Evolutionary conservation across 1,140 invertebrate species (phyloP).

Genomic region (Conus betulinus): DNA sequence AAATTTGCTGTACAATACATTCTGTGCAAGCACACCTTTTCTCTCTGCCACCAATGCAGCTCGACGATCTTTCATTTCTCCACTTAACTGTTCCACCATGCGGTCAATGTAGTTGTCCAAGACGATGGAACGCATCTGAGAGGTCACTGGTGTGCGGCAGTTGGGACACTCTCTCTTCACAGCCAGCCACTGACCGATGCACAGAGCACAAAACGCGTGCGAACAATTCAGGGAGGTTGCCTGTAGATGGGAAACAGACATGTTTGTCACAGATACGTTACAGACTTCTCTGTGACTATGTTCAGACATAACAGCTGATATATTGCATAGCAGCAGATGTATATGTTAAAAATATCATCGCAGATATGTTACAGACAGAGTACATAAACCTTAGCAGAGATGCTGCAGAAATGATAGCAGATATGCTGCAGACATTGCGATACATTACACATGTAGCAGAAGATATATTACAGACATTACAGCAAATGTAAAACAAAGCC

Average conservation of each 20-base stretch:
- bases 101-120: slow-evolving; percentile 79
- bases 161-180: slow-evolving; percentile 85
- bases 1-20: neutral
- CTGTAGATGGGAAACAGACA: slow-evolving; percentile 58
- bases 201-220: slow-evolving; percentile 86
- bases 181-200: slow-evolving; percentile 84
- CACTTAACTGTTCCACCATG: slow-evolving; percentile 78
- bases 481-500: too few species aligned
- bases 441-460: too few species aligned
- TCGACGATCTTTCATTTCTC: slow-evolving; percentile 65
- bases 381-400: too few species aligned
- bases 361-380: too few species aligned
- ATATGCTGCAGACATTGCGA: too few species aligned
- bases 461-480: too few species aligned
- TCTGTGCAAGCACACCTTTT: slow-evolving; percentile 57
- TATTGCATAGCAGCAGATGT: too few species aligned
- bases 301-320: too few species aligned
- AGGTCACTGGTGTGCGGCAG: slow-evolving; percentile 78
- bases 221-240: slow-evolving; percentile 85
- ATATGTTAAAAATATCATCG: too few species aligned
- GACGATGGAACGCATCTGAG: slow-evolving; percentile 71
- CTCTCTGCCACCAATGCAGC: slow-evolving; percentile 58
- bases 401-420: too few species aligned
- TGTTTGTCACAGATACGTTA: too few species aligned
- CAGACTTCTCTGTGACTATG: too few species aligned